Evolutionary conservation across 2,888 invertebrate species (phyloP).

Genomic region (Trissoscelio sp.): DNA sequence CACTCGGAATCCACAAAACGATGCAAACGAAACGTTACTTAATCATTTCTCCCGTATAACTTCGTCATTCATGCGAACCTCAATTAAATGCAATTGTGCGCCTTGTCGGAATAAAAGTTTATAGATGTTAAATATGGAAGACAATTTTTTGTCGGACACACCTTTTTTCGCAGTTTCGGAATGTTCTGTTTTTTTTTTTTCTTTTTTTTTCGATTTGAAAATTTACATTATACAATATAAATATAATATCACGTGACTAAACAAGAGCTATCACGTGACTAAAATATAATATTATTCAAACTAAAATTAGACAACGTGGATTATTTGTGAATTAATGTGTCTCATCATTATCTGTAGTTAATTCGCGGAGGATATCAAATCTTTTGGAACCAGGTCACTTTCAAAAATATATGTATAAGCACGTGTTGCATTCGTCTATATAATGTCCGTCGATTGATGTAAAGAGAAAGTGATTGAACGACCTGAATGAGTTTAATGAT

Average conservation of each 20-base stretch:
- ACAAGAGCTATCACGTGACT: neutral
- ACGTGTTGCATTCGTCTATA: conserved; percentile 18
- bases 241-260: neutral
- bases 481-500: conserved; percentile 22
- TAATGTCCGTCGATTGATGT: conserved; percentile 21
- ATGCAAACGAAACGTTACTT: conserved; percentile 34
- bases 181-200: no score
- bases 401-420: conserved; percentile 23
- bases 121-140: conserved; percentile 14
- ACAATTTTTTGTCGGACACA: neutral
- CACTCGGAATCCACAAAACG: conserved; percentile 26
- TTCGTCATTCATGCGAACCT: conserved; percentile 13
- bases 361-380: conserved; percentile 21
- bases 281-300: neutral
- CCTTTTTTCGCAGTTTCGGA: neutral
- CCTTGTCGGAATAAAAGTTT: conserved; percentile 20
- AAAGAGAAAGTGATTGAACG: conserved; percentile 44
- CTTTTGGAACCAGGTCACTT: conserved; percentile 32
- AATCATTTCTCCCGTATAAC: conserved; percentile 10
- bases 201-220: no score
- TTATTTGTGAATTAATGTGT: neutral
- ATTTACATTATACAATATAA: no score
- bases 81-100: conserved; percentile 30
- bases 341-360: no score
- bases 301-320: neutral